Percentiles rank a stretch among this genome's conserved stretches.
phyloP scores from a whole-genome alignment of 2,113 vertebrate species.

The Aptenodytes patagonicus region DNA sequence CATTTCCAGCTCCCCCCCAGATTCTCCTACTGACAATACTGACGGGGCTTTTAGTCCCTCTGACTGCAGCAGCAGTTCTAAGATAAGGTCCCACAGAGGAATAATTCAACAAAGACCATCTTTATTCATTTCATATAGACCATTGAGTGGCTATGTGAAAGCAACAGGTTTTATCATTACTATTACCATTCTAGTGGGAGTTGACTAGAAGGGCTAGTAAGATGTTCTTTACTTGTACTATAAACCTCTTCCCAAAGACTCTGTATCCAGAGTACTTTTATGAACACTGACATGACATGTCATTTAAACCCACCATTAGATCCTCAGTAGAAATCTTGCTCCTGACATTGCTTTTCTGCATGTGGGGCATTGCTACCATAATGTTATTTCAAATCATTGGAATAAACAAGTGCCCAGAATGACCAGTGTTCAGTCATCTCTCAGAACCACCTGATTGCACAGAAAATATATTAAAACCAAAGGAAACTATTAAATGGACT shows the following conservation, averaged over 20 bases:
- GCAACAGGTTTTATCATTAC: background rate
- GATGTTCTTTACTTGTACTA: background rate
- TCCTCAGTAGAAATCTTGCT: background rate
- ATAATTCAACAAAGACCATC: background rate
- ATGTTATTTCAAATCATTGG: background rate
- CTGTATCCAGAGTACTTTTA: background rate
- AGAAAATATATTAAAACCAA: background rate
- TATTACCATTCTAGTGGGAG: background rate
- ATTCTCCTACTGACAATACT: background rate
- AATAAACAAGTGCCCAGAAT: background rate
- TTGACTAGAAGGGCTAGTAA: background rate
- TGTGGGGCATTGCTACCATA: background rate
- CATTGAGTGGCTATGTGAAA: background rate
- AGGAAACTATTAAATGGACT: background rate
- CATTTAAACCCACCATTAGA: background rate
- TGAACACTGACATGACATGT: background rate
- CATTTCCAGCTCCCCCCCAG: background rate
- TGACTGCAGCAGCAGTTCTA: background rate
- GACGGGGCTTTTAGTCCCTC: background rate
- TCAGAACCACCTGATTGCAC: background rate
- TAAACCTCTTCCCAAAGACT: background rate
- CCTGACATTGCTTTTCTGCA: background rate
- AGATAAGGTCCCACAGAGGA: background rate
- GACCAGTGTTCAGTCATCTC: background rate
- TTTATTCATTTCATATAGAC: background rate